Conservation (phyloP, 2,888 invertebrate species). For the Disparrhopalites patrizii region DNA sequence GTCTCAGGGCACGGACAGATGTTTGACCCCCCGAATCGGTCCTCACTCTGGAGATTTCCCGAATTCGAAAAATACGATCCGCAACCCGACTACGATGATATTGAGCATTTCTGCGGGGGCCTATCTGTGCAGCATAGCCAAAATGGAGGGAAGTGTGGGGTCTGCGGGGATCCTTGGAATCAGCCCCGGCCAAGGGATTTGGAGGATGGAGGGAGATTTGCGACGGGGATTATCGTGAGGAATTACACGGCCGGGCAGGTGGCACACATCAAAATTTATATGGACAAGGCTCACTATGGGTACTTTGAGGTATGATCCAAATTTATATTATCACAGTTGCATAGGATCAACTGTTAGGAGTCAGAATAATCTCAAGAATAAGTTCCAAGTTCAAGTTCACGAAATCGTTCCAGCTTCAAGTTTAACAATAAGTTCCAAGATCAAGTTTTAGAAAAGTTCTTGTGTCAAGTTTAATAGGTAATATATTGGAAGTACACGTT, state of each 20-base stretch:
- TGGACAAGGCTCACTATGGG: constrained; percentile 29
- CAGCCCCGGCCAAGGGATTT: constrained; percentile 34
- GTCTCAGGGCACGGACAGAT: constrained; percentile 47
- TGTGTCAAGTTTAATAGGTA: too few relatives aligned
- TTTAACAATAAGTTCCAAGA: not conserved
- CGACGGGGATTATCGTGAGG: constrained; percentile 29
- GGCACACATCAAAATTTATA: constrained; percentile 26
- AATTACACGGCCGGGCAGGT: constrained; percentile 33
- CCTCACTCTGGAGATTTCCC: constrained; percentile 47
- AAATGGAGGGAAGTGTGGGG: constrained; percentile 31
- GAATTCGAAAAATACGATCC: constrained; percentile 42
- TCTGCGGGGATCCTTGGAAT: constrained; percentile 41
- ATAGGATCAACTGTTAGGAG: too few relatives aligned
- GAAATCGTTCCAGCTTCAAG: not conserved
- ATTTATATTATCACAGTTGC: not conserved
- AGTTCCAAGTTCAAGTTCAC: not conserved
- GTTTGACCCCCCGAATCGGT: constrained; percentile 49
- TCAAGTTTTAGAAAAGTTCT: too few relatives aligned
- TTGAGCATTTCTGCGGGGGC: constrained; percentile 37
- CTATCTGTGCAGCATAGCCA: constrained; percentile 1
- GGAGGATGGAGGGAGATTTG: constrained; percentile 38
- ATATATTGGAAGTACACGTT: too few relatives aligned
- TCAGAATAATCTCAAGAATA: not conserved
- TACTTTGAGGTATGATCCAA: constrained; percentile 19
- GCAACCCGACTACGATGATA: constrained; percentile 53